Percentiles rank a stretch among this genome's conserved stretches.
Evolutionary conservation across 1,140 invertebrate species (phyloP).

Genomic region (Drosophila lacertosa): DNA sequence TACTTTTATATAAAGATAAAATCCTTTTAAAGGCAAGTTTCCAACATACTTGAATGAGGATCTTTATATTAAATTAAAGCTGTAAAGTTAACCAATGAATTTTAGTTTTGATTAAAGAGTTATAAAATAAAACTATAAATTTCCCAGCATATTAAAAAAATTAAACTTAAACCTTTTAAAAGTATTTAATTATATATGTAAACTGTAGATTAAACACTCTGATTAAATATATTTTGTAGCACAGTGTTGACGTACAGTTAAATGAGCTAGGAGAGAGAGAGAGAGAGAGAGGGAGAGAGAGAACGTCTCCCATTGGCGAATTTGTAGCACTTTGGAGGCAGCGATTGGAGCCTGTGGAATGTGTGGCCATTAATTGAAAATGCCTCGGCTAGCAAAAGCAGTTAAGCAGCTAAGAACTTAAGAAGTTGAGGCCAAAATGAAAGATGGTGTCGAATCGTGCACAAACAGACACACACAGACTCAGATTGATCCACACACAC

Average conservation of each 20-base stretch:
- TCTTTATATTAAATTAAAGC: too few species aligned
- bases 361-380: slow-evolving; percentile 82
- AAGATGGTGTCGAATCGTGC: slow-evolving; percentile 81
- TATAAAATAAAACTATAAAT: too few species aligned
- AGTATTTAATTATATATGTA: too few species aligned
- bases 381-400: slow-evolving; percentile 47
- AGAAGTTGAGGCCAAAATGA: slow-evolving; percentile 69
- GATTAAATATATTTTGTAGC: neutral
- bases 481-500: slow-evolving; percentile 10
- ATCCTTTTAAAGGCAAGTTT: too few species aligned
- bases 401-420: slow-evolving; percentile 44
- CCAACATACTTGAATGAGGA: too few species aligned
- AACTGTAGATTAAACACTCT: slow-evolving; percentile 1
- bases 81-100: too few species aligned
- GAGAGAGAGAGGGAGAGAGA: too few species aligned
- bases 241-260: slow-evolving; percentile 29
- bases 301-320: slow-evolving; percentile 64
- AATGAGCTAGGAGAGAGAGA: too few species aligned
- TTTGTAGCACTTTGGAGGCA: slow-evolving; percentile 49
- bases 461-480: slow-evolving; percentile 46
- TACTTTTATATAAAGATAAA: too few species aligned
- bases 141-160: neutral
- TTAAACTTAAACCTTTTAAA: too few species aligned
- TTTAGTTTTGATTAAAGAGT: too few species aligned
- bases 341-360: slow-evolving; percentile 48